Evolutionary conservation across 2,113 vertebrate genomes (phyloP).

Genomic region (Mola mola): DNA sequence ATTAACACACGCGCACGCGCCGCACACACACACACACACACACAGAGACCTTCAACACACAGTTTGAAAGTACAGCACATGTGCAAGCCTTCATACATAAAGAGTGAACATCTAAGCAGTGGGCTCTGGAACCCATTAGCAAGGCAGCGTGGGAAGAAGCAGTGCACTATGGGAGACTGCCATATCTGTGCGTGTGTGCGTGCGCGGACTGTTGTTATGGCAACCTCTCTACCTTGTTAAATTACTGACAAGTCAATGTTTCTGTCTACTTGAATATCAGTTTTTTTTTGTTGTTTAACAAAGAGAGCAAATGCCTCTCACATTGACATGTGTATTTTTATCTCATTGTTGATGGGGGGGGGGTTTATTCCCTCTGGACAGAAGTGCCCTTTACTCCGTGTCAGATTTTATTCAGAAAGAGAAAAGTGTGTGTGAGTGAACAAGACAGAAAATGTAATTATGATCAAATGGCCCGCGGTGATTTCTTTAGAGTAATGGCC

Average conservation of each 20-base stretch:
- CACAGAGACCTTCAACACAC: too few species aligned
- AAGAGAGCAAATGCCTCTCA: conserved; percentile 25
- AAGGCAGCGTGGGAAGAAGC: conserved; percentile 69
- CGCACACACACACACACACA: neutral
- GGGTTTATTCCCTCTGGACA: conserved; percentile 9
- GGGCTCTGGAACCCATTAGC: conserved; percentile 66
- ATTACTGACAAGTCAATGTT: conserved; percentile 30
- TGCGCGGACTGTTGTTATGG: conserved; percentile 61
- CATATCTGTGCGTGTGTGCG: conserved; percentile 29
- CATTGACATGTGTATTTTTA: neutral
- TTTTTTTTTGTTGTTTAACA: conserved; percentile 6
- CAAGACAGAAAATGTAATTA: conserved; percentile 20
- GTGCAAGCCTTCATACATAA: conserved; percentile 41
- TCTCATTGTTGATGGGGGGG: neutral
- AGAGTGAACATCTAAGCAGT: conserved; percentile 50
- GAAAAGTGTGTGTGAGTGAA: neutral
- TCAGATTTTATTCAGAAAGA: conserved; percentile 10
- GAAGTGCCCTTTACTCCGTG: conserved; percentile 18
- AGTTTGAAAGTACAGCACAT: neutral
- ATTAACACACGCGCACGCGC: neutral
- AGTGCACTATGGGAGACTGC: conserved; percentile 57
- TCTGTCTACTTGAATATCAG: conserved; percentile 17
- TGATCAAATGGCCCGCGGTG: conserved; percentile 9
- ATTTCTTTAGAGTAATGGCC: conserved; percentile 9
- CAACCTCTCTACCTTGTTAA: conserved; percentile 56